Percentiles rank a stretch among this genome's conserved stretches.
Evolutionary conservation across 2,888 invertebrate genomes (phyloP).

Genomic region (Tortrix viridana): DNA sequence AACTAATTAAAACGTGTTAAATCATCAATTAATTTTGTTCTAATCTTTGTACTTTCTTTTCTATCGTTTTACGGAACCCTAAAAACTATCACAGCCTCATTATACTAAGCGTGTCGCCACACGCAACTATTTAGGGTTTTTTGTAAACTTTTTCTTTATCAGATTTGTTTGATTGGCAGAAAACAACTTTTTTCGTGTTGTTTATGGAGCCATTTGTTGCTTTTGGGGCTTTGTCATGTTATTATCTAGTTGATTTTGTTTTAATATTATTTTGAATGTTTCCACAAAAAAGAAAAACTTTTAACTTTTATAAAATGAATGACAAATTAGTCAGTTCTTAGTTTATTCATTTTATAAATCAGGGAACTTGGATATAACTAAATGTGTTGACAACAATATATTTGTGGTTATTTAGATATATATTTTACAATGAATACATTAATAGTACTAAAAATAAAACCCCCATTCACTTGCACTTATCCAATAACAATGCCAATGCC

Average conservation of each 20-base stretch:
- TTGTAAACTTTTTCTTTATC: constrained; percentile 41
- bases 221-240: neutral
- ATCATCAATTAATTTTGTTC: no score
- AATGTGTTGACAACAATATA: neutral
- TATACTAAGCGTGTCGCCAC: constrained; percentile 62
- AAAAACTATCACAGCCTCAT: constrained; percentile 67
- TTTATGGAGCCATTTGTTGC: constrained; percentile 36
- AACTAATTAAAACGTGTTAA: no score
- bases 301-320: no score
- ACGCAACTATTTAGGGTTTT: constrained; percentile 57
- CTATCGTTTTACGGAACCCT: constrained; percentile 19
- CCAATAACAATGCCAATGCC: constrained; percentile 34
- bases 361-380: no score
- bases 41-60: neutral
- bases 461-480: constrained; percentile 23
- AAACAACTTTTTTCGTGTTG: constrained; percentile 34
- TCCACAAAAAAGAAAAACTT: no score
- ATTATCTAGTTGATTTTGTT: no score
- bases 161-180: constrained; percentile 37
- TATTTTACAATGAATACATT: neutral
- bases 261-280: no score
- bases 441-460: neutral
- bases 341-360: no score
- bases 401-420: neutral
- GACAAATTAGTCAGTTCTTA: no score